Evolutionary conservation across 2,797 vertebrate species (phyloP), one percentile per base, ranked within the genome.

Genomic region (Pitangus sulphuratus): DNA sequence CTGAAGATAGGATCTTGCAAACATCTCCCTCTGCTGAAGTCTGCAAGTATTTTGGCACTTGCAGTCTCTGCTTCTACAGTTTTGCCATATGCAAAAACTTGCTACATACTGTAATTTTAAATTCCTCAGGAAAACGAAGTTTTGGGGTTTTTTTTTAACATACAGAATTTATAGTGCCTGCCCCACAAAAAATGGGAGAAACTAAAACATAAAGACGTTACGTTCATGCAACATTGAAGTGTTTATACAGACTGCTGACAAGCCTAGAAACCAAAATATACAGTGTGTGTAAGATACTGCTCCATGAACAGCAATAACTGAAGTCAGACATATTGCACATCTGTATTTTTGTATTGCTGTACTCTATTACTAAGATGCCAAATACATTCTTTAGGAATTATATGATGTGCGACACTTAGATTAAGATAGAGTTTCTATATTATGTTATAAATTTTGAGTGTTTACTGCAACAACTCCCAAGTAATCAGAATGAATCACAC

Each of bases 241-340:
- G 65, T 78, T 94, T 78, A 61, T 56, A 68, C 28, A 66, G 69
- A 48, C 72, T 83, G 71, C 79, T 91, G 92, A 94, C 81, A 89
- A 90, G 78, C 53, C 53, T 16, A 85, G 78, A 89, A 92, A 78
- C 40, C 65, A 86, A 93, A 92, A 88, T 44, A 75, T 72, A 79
- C 33, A 65, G 69, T 5, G 48, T 75, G 57, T 13, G 2, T 37
- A 80, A 79, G 82, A 96, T 33, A 64, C 28, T 80, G 76, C 71
- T 74, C 72, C 4, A 9, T 57, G 82, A 94, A 80, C 33, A 58
- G 71, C 84, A 80, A 30, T 68, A 94, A 92, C 10, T 87, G 66
- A 80, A 89, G 64, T 81, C 89, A 91, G 71, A 70, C 60, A 48
- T 51, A 74, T 6, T 58, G 54, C 39, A 80, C 44, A 75, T 69